These are phyloP conservation scores for Crypturellus tataupa DNA, from an alignment of 2,797 vertebrate genomes.

Conservation along the genomic window DNA sequence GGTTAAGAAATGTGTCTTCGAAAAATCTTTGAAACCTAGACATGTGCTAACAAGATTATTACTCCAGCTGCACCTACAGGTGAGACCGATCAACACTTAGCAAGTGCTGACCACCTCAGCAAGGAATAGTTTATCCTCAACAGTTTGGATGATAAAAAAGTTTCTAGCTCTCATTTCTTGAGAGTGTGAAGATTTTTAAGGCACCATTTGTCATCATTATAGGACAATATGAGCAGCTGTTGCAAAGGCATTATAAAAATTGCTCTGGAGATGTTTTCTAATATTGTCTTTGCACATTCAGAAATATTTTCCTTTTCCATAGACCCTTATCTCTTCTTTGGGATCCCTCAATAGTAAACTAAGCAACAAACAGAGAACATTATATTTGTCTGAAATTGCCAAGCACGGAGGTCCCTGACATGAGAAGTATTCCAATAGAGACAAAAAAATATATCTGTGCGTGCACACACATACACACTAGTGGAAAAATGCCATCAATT, in stretches of 20 bases:
- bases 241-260: slow-evolving; percentile 88
- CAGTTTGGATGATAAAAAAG: not conserved
- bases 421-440: not conserved
- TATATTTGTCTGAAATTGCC: slow-evolving; percentile 55
- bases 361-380: slow-evolving; percentile 63
- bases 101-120: not conserved
- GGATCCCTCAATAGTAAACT: slow-evolving; percentile 69
- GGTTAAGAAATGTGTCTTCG: not conserved
- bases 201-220: slow-evolving; percentile 86
- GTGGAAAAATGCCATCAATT: not conserved
- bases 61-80: not conserved
- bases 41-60: fast-evolving
- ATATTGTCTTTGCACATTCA: slow-evolving; percentile 82
- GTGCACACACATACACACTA: not conserved
- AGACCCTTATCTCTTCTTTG: slow-evolving; percentile 58
- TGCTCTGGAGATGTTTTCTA: slow-evolving; percentile 86
- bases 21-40: not conserved
- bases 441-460: not conserved
- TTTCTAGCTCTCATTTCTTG: not conserved
- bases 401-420: slow-evolving; percentile 19
- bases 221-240: slow-evolving; percentile 84
- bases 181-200: slow-evolving; percentile 62
- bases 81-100: not conserved
- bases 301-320: slow-evolving; percentile 82
- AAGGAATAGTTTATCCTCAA: not conserved